Percentiles rank a stretch among this genome's conserved stretches.
phyloP scores from a whole-genome alignment of 1,140 invertebrate genomes.

The Euglossa dilemma region DNA sequence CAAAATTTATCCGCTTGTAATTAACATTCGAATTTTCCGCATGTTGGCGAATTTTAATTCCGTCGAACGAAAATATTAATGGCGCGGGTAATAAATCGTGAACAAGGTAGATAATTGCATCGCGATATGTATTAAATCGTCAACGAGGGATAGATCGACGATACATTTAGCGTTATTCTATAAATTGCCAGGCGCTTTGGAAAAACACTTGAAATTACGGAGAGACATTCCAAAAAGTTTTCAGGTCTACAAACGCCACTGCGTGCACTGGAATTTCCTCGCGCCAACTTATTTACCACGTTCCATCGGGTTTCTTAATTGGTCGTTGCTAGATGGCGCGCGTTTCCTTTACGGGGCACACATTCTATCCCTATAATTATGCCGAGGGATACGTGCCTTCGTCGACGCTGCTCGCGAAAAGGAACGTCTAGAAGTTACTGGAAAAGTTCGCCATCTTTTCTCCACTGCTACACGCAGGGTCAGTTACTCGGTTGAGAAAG shows the following conservation, averaged over 20 bases:
- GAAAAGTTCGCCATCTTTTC: constrained; percentile 12
- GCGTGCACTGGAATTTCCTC: constrained; percentile 31
- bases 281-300: constrained; percentile 37
- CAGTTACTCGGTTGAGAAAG: neutral
- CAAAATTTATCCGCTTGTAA: neutral
- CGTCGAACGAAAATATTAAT: neutral
- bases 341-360: constrained; percentile 41
- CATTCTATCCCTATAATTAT: constrained; percentile 43
- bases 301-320: constrained; percentile 44
- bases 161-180: neutral
- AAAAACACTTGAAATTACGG: constrained; percentile 29
- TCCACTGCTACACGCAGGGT: too few species aligned
- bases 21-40: neutral
- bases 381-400: constrained; percentile 23
- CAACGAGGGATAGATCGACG: neutral
- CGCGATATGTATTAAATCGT: neutral
- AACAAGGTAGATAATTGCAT: too few species aligned
- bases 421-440: too few species aligned
- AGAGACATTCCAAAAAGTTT: constrained; percentile 29
- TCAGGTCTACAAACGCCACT: neutral
- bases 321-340: constrained; percentile 37
- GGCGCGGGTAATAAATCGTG: neutral
- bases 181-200: constrained; percentile 9
- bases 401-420: neutral
- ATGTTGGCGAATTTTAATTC: neutral